These are phyloP conservation scores for Chironomus striatipennis DNA, from an alignment of 1,140 invertebrate genomes.

Conservation along the genomic window DNA sequence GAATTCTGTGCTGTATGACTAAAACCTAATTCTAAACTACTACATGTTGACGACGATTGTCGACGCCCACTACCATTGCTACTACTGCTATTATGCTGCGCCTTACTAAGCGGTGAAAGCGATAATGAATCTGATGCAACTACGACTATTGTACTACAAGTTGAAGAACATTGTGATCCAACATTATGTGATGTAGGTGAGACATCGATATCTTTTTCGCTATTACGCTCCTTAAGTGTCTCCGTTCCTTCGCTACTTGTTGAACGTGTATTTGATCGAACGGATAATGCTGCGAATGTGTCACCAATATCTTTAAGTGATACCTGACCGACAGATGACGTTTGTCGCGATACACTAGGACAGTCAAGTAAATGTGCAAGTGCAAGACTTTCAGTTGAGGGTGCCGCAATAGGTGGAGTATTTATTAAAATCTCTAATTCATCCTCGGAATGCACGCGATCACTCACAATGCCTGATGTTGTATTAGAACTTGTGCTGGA, in stretches of 20 bases:
- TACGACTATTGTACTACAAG: constrained; percentile 66
- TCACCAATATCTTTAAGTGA: constrained; percentile 40
- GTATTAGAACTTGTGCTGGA: constrained; percentile 88
- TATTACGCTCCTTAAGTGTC: constrained; percentile 28
- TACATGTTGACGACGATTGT: constrained; percentile 56
- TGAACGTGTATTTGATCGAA: constrained; percentile 28
- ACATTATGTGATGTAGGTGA: constrained; percentile 39
- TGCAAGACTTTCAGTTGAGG: constrained; percentile 64
- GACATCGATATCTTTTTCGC: constrained; percentile 30
- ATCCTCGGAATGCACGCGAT: constrained; percentile 86
- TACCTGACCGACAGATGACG: constrained; percentile 43
- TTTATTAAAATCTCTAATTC: constrained; percentile 79
- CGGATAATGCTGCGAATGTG: constrained; percentile 35
- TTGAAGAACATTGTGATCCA: constrained; percentile 71
- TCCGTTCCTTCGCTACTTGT: constrained; percentile 31
- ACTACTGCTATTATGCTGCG: constrained; percentile 43
- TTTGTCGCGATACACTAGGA: constrained; percentile 45
- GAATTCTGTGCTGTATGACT: constrained; percentile 78
- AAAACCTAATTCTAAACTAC: constrained; percentile 68
- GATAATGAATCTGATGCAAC: constrained; percentile 46
- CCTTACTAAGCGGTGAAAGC: constrained; percentile 32
- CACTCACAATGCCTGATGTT: constrained; percentile 90
- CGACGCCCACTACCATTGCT: constrained; percentile 41
- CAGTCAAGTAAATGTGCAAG: constrained; percentile 58
- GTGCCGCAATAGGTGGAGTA: constrained; percentile 49